Percentiles rank a stretch among this genome's conserved stretches.
phyloP scores from a whole-genome alignment of 2,888 invertebrate species.

The Lycocerus yunnanus region DNA sequence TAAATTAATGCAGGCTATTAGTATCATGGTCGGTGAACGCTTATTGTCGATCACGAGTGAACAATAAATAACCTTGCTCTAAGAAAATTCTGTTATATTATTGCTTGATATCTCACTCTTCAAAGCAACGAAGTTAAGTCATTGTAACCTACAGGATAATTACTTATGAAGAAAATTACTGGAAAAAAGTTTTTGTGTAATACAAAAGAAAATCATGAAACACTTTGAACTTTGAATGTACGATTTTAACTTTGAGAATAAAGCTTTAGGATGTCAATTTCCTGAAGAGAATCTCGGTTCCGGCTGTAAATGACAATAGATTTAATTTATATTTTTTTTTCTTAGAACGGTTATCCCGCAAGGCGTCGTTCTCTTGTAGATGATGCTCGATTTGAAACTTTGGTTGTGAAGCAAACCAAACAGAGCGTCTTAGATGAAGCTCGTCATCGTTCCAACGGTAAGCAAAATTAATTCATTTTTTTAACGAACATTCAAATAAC shows the following conservation, averaged over 20 bases:
- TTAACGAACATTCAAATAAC: background rate
- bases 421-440: conserved; percentile 91
- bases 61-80: conserved; percentile 46
- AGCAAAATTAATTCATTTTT: conserved; percentile 46
- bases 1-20: conserved; percentile 30
- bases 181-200: background rate
- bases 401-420: conserved; percentile 94
- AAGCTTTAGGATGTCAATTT: conserved; percentile 41
- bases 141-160: background rate
- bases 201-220: conserved; percentile 2
- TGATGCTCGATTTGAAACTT: conserved; percentile 95
- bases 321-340: conserved; percentile 33
- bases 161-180: background rate
- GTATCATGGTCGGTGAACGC: conserved; percentile 50
- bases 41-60: conserved; percentile 38
- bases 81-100: conserved; percentile 39
- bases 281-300: conserved; percentile 40
- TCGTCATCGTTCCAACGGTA: conserved; percentile 85
- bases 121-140: conserved; percentile 35
- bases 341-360: conserved; percentile 95
- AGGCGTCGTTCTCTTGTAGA: conserved; percentile 95
- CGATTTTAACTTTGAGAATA: conserved; percentile 7
- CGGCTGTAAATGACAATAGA: conserved; percentile 46
- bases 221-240: conserved; percentile 16
- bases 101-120: conserved; percentile 30